Conservation (phyloP, 2,113 vertebrate genomes). For the Calyptommatus sinebrachiatus region DNA sequence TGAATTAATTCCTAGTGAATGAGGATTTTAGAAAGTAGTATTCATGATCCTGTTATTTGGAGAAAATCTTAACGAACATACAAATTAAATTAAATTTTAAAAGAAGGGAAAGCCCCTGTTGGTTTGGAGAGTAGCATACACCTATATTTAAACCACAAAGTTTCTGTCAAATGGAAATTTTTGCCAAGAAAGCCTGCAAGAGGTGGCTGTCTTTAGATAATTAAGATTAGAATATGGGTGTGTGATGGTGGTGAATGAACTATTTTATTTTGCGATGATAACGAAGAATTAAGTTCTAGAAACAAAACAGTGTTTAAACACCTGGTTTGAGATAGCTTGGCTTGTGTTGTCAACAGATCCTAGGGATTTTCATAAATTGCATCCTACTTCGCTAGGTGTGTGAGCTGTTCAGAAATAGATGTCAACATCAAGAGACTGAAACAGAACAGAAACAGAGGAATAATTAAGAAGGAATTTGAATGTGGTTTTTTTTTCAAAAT, state of each 20-base stretch:
- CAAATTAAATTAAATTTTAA: neutral
- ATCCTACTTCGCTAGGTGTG: neutral
- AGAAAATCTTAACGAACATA: neutral
- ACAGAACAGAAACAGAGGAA: neutral
- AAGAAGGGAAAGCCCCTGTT: neutral
- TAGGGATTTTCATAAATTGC: neutral
- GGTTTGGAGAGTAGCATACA: neutral
- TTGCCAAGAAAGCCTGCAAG: too few species aligned
- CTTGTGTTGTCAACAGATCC: neutral
- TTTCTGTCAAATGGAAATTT: neutral
- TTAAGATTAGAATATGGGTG: neutral
- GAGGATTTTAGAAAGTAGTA: neutral
- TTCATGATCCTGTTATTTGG: neutral
- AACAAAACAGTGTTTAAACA: neutral
- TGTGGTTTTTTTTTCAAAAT: neutral
- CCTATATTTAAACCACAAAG: neutral
- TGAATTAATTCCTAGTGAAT: too few species aligned
- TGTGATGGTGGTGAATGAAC: neutral
- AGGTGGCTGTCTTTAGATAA: neutral
- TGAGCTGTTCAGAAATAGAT: neutral
- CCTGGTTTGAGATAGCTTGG: neutral
- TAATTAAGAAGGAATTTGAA: constrained; percentile 6
- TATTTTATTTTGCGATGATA: too few species aligned
- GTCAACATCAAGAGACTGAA: neutral
- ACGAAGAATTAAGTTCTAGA: neutral